These are phyloP conservation scores for Mermis nigrescens DNA, from an alignment of 2,888 invertebrate species.

Conservation along the genomic window DNA sequence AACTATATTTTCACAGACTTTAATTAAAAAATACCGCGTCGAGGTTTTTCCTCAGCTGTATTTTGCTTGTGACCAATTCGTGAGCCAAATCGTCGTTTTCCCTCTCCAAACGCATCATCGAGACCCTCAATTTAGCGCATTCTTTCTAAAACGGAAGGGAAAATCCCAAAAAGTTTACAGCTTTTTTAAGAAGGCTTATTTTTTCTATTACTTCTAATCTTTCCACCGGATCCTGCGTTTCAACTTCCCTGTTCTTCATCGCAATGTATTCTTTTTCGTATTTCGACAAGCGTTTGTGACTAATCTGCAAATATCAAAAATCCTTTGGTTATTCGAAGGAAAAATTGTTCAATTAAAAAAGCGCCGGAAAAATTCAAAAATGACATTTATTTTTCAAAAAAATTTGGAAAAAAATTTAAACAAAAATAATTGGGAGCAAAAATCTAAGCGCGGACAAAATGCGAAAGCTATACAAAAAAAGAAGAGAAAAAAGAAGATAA, in stretches of 20 bases:
- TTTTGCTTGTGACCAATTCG: conserved; percentile 42
- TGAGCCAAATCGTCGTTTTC: conserved; percentile 44
- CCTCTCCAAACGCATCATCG: conserved; percentile 41
- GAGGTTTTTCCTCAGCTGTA: conserved; percentile 40
- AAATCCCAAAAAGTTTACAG: too few species aligned
- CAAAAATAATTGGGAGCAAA: too few species aligned
- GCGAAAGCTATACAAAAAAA: too few species aligned
- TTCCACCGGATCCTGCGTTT: conserved; percentile 38
- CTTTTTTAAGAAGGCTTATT: too few species aligned
- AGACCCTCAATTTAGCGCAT: conserved; percentile 38
- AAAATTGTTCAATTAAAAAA: too few species aligned
- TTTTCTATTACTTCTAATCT: conserved; percentile 36
- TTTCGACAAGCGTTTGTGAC: conserved; percentile 61
- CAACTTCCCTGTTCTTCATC: conserved; percentile 43
- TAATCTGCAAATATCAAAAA: conserved; percentile 29
- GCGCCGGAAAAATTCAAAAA: too few species aligned
- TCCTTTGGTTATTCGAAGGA: not conserved
- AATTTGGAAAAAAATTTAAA: too few species aligned
- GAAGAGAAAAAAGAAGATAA: too few species aligned
- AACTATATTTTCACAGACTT: not conserved
- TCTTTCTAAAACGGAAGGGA: conserved; percentile 29
- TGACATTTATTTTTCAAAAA: too few species aligned
- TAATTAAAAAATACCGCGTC: conserved; percentile 26
- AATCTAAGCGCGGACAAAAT: too few species aligned
- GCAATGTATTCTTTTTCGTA: conserved; percentile 74